Base-by-base conservation (phyloP, 2,888 invertebrate species). In the Eupithecia subumbrata region DNA sequence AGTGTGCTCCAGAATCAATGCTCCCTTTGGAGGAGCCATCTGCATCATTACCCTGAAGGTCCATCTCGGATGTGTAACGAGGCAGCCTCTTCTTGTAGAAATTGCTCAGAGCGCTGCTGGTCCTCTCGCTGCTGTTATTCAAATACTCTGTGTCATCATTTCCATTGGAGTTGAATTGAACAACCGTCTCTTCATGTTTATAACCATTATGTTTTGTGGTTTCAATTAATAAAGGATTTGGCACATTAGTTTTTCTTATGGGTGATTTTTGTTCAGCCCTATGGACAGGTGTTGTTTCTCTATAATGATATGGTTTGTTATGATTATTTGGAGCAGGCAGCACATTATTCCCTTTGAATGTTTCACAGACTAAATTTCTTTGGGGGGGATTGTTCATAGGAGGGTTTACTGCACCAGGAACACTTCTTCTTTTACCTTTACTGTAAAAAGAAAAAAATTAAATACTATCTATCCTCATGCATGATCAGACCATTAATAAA, bases 361-460 rank as follows among this genome's bases (percentile, higher is more conserved):
- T 85, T 69, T 80, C 74, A 16, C 72, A 71, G 22, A 87, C 83
- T 8, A 84, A 73, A 76, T 86, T 79, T 34, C 74, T 64, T 40
- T 3, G 4, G 2, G 25, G 5, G 74, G 30, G 25, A 30, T 45
- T 5, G 76, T 60, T 37, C 2, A 0, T 18, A 2, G 66, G 76
- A 45, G 79, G 75, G 9, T 76, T 76, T 3, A 79, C 60, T 63
- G 82, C 69, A 74, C 86, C 88, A 11, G 85, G 85, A 25, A 93
- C 84, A 80, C 93, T 93, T 82, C 88, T 88, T 75, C 94, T 86
- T 85, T 93, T 94, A n/a, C 88, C 90, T 87, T 89, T 91, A 72
- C 93, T 93, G 84, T 48, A 81, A 81, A 22, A 73, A 22, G 70
- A 71, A 45, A 64, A 48, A 66, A 78, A 69, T 43, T 40, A n/a